Evolutionary conservation across 2,797 vertebrate species (phyloP).

Genomic region (Gambusia yucatana): DNA sequence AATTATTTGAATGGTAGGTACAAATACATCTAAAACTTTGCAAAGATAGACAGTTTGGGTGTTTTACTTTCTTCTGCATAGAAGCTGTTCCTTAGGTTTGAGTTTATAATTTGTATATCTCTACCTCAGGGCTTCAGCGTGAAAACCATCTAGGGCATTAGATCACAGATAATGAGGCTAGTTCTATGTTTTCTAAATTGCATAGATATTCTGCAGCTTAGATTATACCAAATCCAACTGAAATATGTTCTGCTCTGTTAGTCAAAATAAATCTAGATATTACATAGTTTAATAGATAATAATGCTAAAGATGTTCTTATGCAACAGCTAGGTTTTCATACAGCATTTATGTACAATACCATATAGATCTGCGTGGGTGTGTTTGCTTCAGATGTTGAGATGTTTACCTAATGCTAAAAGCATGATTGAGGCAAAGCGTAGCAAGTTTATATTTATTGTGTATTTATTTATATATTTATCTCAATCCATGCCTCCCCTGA

Average conservation of each 20-base stretch:
- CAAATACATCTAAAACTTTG: not conserved
- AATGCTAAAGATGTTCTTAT: not conserved
- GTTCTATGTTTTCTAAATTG: not conserved
- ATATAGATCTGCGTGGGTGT: not conserved
- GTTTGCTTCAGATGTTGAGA: not conserved
- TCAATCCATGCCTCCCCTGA: not conserved
- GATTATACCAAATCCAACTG: not conserved
- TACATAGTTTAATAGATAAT: not conserved
- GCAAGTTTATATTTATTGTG: not conserved
- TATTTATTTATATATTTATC: constrained; percentile 6
- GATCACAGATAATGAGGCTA: not conserved
- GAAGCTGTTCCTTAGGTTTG: not conserved
- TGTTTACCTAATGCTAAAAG: not conserved
- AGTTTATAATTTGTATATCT: not conserved
- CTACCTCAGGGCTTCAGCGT: not conserved
- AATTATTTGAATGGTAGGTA: not conserved
- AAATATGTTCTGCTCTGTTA: not conserved
- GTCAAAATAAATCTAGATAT: not conserved
- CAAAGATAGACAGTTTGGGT: not conserved
- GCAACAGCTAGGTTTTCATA: not conserved
- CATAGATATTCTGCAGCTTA: not conserved
- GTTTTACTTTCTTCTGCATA: not conserved
- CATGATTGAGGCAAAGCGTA: not conserved
- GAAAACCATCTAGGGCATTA: not conserved
- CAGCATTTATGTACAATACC: not conserved